phyloP scores from a whole-genome alignment of 2,888 invertebrate genomes.

The Atherix ibis region DNA sequence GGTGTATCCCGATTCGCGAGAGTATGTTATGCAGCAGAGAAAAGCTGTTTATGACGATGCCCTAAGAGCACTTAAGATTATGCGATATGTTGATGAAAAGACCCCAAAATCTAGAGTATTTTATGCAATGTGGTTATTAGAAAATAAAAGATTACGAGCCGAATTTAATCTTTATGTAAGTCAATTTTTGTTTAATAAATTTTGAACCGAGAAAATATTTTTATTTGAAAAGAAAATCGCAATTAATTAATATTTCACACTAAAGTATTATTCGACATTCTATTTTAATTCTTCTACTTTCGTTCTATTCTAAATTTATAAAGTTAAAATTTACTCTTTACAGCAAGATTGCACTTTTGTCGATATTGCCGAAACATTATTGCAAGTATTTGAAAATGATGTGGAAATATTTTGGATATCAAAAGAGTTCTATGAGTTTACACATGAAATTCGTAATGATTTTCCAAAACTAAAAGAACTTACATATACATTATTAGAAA shows the following conservation, averaged over 20 bases:
- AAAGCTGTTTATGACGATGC: constrained; percentile 61
- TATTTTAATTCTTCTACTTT: too few species aligned
- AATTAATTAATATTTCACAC: too few species aligned
- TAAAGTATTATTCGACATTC: too few species aligned
- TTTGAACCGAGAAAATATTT: not conserved
- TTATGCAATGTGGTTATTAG: constrained; percentile 66
- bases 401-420: constrained; percentile 73
- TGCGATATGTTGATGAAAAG: constrained; percentile 46
- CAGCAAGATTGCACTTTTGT: constrained; percentile 41
- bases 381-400: constrained; percentile 55
- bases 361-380: constrained; percentile 50
- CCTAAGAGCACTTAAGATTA: constrained; percentile 47
- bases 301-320: too few species aligned
- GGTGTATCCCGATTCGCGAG: constrained; percentile 56
- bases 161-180: constrained; percentile 35
- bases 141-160: constrained; percentile 47
- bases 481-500: constrained; percentile 50
- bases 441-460: constrained; percentile 48
- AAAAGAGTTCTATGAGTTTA: constrained; percentile 55
- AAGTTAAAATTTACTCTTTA: constrained; percentile 7
- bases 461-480: constrained; percentile 48
- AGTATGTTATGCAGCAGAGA: constrained; percentile 58
- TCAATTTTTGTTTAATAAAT: too few species aligned
- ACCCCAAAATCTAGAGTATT: constrained; percentile 53
- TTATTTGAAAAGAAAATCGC: not conserved